These are phyloP conservation scores for Empidonax alnorum DNA, from an alignment of 2,113 vertebrate genomes.

Conservation along the genomic window DNA sequence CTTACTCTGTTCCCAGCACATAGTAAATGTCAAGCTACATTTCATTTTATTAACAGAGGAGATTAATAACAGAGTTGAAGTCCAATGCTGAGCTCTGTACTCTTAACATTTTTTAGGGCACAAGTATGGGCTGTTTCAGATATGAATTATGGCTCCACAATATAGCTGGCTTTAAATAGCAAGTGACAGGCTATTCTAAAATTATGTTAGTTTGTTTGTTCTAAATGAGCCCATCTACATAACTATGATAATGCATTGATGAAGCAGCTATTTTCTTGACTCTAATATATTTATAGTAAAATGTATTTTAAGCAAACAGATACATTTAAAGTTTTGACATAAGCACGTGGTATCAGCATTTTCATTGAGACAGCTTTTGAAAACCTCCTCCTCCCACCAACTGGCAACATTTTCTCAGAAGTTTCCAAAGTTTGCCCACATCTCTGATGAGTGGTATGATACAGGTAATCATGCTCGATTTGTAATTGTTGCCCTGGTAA, in stretches of 20 bases:
- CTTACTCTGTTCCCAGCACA: neutral
- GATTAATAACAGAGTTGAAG: neutral
- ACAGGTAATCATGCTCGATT: conserved; percentile 27
- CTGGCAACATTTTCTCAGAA: conserved; percentile 11
- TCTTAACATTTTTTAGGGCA: neutral
- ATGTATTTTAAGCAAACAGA: neutral
- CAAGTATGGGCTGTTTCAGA: neutral
- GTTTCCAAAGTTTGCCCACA: conserved; percentile 44
- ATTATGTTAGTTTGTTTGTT: neutral
- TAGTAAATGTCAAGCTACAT: neutral
- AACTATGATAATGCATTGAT: neutral
- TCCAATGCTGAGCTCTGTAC: neutral
- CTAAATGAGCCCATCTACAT: neutral
- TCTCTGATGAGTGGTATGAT: conserved; percentile 32
- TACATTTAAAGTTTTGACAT: neutral
- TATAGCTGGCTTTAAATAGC: neutral
- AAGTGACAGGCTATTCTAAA: neutral
- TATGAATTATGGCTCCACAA: neutral
- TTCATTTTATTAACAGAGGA: neutral
- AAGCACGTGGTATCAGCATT: neutral
- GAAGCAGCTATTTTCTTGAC: neutral
- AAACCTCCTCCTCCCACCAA: conserved; percentile 27
- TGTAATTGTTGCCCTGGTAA: conserved; percentile 26
- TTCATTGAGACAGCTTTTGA: conserved; percentile 7
- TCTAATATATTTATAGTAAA: neutral